Base-by-base conservation (phyloP, 2,113 vertebrate species). In the Scomber japonicus region DNA sequence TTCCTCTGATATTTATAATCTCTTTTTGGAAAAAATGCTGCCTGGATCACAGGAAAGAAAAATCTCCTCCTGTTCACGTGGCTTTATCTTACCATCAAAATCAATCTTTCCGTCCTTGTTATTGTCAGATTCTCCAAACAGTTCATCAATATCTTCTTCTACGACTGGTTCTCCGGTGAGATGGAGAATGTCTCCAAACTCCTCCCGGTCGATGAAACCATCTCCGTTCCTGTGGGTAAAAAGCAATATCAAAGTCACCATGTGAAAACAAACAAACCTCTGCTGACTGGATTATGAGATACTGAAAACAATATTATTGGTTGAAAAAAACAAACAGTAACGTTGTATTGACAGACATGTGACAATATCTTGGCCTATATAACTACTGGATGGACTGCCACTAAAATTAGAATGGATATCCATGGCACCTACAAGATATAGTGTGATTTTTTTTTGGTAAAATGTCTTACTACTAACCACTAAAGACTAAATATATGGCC, bases 21-120 rank as follows among this genome's bases (percentile, higher is more conserved):
- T 4, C 59, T 30, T 45, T 50, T 40, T 10, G 44, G 63, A 15
- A 27, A 27, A 7, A 30, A 27, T 4, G 35, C 13, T 50, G 17
- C 2, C 1, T 17, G 12, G 44, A 6, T 40, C 16, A 31, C 6
- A 21, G 10, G 49, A 46, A 49, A 5, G 35, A 40, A 7, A 35
- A 1, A 35, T 7, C 10, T 5, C 17, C 21, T 27, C 17, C 15
- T 0, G 1, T 6, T 65, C 3, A n/a, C 17, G 11, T 8, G 5
- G n/a, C 30, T 53, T 21, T 44, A n/a, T 45, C 89, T 91, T 79
- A 96, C 95, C 95, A 70, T 96, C 95, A 89, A 96, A 96, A 88
- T 96, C 95, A 35, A 96, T 86, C 88, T 94, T 95, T 69, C 94
- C 94, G 19, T 96, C 95, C 75, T 96, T 95, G 90, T 96, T 96